Percentiles rank a stretch among this genome's conserved stretches.
These are phyloP conservation scores for Drosophila trapezifrons DNA, from an alignment of 1,140 invertebrate genomes.

Conservation along the genomic window DNA sequence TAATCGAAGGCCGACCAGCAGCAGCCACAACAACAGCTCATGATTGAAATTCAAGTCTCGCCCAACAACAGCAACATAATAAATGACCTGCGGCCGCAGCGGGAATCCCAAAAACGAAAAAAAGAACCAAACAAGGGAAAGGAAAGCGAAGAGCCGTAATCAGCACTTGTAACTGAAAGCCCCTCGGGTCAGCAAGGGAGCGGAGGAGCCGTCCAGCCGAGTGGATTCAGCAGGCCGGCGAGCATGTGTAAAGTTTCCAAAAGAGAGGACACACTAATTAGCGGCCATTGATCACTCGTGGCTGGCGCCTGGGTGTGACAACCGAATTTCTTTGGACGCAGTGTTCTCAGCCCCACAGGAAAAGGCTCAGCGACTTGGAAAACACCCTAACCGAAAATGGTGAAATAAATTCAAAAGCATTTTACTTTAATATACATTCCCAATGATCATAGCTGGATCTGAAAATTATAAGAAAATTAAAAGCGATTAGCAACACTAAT, in stretches of 20 bases:
- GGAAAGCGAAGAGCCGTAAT: conserved; percentile 40
- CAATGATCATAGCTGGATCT: too few relatives aligned
- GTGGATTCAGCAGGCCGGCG: conserved; percentile 6
- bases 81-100: conserved; percentile 70
- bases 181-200: conserved; percentile 21
- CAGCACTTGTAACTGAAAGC: conserved; percentile 70
- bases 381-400: conserved; percentile 16
- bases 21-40: conserved; percentile 47
- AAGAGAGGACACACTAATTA: conserved; percentile 79
- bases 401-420: not conserved
- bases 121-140: conserved; percentile 1
- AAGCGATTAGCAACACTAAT: too few relatives aligned
- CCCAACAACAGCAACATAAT: conserved; percentile 61
- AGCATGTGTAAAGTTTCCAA: conserved; percentile 78
- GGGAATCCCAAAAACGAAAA: conserved; percentile 51
- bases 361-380: not conserved
- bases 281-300: conserved; percentile 74
- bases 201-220: conserved; percentile 13
- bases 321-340: conserved; percentile 31
- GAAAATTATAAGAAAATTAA: too few relatives aligned
- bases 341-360: not conserved
- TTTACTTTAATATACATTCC: too few relatives aligned
- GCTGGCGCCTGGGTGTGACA: conserved; percentile 69
- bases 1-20: conserved; percentile 61
- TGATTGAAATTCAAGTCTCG: conserved; percentile 76